Percentiles rank a stretch among this genome's conserved stretches.
Conservation (phyloP, 2,888 invertebrate species). For the Sphaerophoria taeniata region DNA sequence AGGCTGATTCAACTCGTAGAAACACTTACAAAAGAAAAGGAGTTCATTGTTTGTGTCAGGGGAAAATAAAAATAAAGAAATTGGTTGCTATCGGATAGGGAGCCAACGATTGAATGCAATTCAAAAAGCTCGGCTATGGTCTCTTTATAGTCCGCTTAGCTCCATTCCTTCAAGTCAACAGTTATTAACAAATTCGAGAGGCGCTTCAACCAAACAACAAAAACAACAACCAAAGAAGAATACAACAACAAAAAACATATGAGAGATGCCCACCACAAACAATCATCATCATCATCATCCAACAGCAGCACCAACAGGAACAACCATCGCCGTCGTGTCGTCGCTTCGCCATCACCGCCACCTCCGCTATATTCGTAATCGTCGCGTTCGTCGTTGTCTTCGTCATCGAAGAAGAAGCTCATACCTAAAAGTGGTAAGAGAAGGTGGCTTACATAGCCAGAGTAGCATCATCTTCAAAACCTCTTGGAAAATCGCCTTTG, state of each 20-base stretch:
- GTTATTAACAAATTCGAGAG: conserved; percentile 72
- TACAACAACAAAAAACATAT: conserved; percentile 48
- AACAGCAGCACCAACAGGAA: conserved; percentile 32
- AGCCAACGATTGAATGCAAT: conserved; percentile 83
- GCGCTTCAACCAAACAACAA: conserved; percentile 42
- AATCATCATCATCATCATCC: conserved; percentile 46
- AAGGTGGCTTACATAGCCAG: conserved; percentile 37
- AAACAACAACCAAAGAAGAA: conserved; percentile 17
- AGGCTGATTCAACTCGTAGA: background rate
- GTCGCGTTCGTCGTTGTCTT: too few relatives aligned
- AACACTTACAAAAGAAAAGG: conserved; percentile 83
- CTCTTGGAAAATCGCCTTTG: conserved; percentile 26
- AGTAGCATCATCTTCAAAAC: conserved; percentile 53
- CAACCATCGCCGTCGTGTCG: conserved; percentile 8
- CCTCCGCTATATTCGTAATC: too few relatives aligned
- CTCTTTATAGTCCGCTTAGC: conserved; percentile 81
- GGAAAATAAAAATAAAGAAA: conserved; percentile 81
- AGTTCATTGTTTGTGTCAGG: conserved; percentile 83
- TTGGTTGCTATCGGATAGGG: conserved; percentile 83
- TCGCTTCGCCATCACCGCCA: too few relatives aligned
- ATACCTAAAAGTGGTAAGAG: conserved; percentile 30
- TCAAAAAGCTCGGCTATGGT: conserved; percentile 79
- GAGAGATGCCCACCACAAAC: conserved; percentile 66
- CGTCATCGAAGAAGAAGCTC: background rate
- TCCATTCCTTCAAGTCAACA: conserved; percentile 63